Conservation (phyloP, 2,797 vertebrate species). For the Enteromius afrohamiltoni region DNA sequence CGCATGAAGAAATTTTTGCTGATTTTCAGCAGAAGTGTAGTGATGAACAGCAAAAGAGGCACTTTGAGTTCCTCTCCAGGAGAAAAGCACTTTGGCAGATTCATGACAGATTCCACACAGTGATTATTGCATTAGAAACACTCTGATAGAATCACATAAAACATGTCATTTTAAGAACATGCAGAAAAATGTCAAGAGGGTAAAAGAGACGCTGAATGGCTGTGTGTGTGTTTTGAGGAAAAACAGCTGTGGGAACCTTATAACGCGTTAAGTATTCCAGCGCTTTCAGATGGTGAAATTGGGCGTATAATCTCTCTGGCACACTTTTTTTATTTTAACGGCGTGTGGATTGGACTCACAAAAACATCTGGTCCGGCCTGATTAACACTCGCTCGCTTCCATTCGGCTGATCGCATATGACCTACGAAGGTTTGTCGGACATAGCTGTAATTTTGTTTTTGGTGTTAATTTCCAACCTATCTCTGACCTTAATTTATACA, state of each 20-base stretch:
- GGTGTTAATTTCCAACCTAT: not conserved
- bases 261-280: slow-evolving; percentile 63
- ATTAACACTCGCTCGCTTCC: slow-evolving; percentile 51
- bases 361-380: slow-evolving; percentile 61
- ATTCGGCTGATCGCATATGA: slow-evolving; percentile 39
- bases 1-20: not conserved
- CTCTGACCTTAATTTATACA: not conserved
- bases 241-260: slow-evolving; percentile 66
- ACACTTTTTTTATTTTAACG: slow-evolving; percentile 54
- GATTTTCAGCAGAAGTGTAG: not conserved
- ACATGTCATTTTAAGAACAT: slow-evolving; percentile 51
- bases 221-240: slow-evolving; percentile 51
- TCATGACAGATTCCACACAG: slow-evolving; percentile 34
- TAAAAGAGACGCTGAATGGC: slow-evolving; percentile 53
- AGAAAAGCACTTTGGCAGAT: slow-evolving; percentile 48
- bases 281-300: slow-evolving; percentile 66
- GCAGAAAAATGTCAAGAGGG: slow-evolving; percentile 47
- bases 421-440: slow-evolving; percentile 47
- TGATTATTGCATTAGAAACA: slow-evolving; percentile 58
- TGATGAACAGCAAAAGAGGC: not conserved
- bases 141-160: slow-evolving; percentile 59
- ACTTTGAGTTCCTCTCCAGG: not conserved
- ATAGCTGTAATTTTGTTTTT: not conserved
- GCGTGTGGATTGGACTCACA: slow-evolving; percentile 51
- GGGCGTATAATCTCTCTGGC: slow-evolving; percentile 61